These are phyloP conservation scores for Pomatorhinus ruficollis DNA, from an alignment of 2,113 vertebrate species.

Conservation along the genomic window DNA sequence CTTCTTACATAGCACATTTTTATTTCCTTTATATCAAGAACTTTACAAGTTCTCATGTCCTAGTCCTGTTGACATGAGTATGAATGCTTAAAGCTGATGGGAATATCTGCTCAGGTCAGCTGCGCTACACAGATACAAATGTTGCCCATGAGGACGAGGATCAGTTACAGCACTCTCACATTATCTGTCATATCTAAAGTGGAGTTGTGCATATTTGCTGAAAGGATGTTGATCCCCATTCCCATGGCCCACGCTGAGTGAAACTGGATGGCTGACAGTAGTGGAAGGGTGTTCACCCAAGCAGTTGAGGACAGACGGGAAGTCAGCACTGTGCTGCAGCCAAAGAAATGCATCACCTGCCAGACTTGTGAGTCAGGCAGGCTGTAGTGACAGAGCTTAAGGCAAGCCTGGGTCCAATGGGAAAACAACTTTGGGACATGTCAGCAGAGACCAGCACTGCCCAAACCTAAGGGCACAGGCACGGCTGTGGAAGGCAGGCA, in stretches of 20 bases:
- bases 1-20: background rate
- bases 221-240: conserved; percentile 52
- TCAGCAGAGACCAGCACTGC: background rate
- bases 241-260: conserved; percentile 37
- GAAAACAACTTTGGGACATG: background rate
- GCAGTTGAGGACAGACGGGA: background rate
- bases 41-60: background rate
- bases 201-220: conserved; percentile 67
- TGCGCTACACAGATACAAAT: background rate
- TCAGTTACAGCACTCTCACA: background rate
- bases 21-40: background rate
- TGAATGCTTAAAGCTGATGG: background rate
- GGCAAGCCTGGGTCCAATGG: background rate
- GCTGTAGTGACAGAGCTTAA: background rate
- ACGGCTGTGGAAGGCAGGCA: background rate
- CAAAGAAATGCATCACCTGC: background rate
- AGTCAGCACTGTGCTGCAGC: background rate
- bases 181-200: conserved; percentile 69
- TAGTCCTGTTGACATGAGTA: background rate
- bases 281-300: conserved; percentile 37
- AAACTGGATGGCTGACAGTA: conserved; percentile 39
- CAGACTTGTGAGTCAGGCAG: background rate
- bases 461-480: rapidly evolving
- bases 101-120: background rate
- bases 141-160: background rate